Percentiles rank a stretch among this genome's conserved stretches.
These are phyloP conservation scores for Hyles vespertilio DNA, from an alignment of 1,140 invertebrate genomes.

Conservation along the genomic window DNA sequence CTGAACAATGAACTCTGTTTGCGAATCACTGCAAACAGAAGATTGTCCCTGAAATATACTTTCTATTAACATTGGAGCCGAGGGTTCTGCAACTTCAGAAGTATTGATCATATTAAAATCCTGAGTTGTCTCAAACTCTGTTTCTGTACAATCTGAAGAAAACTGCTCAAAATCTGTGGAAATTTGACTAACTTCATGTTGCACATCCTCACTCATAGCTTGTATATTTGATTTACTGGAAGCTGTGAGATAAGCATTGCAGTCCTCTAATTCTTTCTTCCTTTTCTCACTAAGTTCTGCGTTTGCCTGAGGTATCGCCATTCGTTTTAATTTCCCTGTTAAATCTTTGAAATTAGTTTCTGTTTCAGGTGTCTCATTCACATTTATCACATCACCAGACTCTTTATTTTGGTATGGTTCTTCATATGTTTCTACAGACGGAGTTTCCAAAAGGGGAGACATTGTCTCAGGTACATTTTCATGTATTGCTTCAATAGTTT, in stretches of 20 bases:
- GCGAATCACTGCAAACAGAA: neutral
- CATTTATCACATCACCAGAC: no score
- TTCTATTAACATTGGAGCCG: conserved; percentile 51
- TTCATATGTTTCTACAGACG: no score
- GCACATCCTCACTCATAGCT: no score
- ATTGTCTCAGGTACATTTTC: no score
- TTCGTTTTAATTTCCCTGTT: conserved; percentile 19
- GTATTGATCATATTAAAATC: neutral
- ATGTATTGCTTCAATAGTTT: no score
- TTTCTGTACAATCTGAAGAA: no score
- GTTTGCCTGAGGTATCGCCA: conserved; percentile 14
- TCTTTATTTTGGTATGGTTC: no score
- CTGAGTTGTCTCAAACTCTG: no score
- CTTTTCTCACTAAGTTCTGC: conserved; percentile 6
- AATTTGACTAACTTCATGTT: no score
- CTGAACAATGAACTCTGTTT: neutral
- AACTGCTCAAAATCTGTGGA: no score
- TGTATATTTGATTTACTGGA: neutral
- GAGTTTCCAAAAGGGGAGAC: no score
- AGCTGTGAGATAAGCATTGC: conserved; percentile 4
- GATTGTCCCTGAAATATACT: conserved; percentile 4
- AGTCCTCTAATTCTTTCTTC: neutral
- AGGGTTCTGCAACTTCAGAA: conserved; percentile 26
- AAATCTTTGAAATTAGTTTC: conserved; percentile 13
- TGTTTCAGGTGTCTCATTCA: no score